phyloP scores from a whole-genome alignment of 2,113 vertebrate species.

The Gobius niger region DNA sequence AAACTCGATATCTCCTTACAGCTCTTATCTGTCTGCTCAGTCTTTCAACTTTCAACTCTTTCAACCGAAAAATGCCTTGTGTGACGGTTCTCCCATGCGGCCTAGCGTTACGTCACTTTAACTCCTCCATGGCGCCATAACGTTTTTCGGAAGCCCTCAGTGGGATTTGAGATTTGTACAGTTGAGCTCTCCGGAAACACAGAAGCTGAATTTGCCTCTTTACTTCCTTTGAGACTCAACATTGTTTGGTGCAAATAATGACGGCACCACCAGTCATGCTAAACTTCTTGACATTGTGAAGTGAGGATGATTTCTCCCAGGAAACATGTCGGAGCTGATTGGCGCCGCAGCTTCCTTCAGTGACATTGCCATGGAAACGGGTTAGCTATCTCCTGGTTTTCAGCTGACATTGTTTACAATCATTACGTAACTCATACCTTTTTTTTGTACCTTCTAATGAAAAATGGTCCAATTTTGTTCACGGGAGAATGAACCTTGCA shows the following conservation, averaged over 20 bases:
- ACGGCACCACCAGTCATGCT: too few relatives aligned
- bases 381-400: not conserved
- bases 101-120: not conserved
- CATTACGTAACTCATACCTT: not conserved
- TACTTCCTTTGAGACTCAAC: too few relatives aligned
- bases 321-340: not conserved
- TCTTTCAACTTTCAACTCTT: not conserved
- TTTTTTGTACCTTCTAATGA: not conserved
- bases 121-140: not conserved
- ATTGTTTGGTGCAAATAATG: too few relatives aligned
- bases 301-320: not conserved
- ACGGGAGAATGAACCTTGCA: not conserved
- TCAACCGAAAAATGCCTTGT: not conserved
- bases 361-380: not conserved
- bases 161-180: not conserved
- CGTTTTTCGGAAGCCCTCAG: not conserved
- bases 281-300: too few relatives aligned
- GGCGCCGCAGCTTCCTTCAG: not conserved
- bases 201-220: too few relatives aligned
- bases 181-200: not conserved
- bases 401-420: not conserved
- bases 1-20: not conserved
- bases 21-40: not conserved
- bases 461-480: not conserved
- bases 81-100: not conserved